Evolutionary conservation across 23 tunicate genomes (phyloP), one percentile per base, ranked within the genome.

Genomic region (Halocynthia roretzi): DNA sequence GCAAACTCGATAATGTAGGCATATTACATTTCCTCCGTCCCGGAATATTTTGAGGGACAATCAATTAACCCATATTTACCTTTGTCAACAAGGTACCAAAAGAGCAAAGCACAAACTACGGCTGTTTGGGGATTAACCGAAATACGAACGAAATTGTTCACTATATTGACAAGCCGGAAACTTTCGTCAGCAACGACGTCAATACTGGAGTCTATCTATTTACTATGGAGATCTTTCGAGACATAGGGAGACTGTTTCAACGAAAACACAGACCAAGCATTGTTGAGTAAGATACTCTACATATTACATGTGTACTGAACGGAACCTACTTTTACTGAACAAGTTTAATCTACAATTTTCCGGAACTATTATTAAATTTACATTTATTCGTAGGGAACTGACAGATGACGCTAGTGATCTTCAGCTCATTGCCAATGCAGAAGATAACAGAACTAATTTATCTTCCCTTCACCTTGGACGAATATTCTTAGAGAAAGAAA

Each of bases 171-270:
- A 94, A 94, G 72, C 99, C 99, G 11, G 89, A 79, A 44, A 75
- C 82, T 10, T 94, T 94, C 49, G 99, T 94, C 58, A 83, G 90
- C 72, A 56, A 69, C 10, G 87, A 94, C 56, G 71, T 94, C 40
- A 94, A 94, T 56, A 95, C 84, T 8, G 99, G 99, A 8, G 85
- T 94, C 62, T 94, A 85, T 66, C 78, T 94, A 58, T 82, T 94
- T 4, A 79, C 62, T 49, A 54, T 51, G 7, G 85, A 81, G 7
- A 85, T 88, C 5, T 82, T 94, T 31, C 50, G 72, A 51, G 78
- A 82, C 73, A 94, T 94, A 52, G 88, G 90, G 8, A 57, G 49
- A 10, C 67, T 85, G 5, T 87, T 94, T 50, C 87, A 84, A 51
- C 65, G 61, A 52, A 68, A 73, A 49, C 85, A 64, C 49, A 67